Conservation (phyloP, 2,797 vertebrate genomes). For the Eurystomus glaucurus region DNA sequence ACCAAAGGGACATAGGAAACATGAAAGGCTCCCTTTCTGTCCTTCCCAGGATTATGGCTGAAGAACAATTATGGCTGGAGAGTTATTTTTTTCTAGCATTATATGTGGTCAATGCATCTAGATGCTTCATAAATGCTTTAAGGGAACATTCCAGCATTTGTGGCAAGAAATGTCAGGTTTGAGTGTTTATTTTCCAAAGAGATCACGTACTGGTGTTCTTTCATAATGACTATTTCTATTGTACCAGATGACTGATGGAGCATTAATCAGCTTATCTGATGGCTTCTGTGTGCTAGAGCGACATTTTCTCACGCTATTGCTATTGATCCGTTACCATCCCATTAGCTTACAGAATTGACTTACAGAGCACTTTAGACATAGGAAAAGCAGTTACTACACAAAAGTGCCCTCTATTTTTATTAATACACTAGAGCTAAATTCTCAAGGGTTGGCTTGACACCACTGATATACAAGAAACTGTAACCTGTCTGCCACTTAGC, state of each 20-base stretch:
- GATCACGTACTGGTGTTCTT: neutral
- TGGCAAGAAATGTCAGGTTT: neutral
- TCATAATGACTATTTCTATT: slow-evolving; percentile 21
- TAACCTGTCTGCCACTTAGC: neutral
- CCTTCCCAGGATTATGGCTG: neutral
- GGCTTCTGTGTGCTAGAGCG: neutral
- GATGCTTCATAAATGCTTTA: neutral
- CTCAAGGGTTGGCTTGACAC: neutral
- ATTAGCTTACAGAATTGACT: slow-evolving; percentile 30
- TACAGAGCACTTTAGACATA: neutral
- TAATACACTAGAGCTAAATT: neutral
- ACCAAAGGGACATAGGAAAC: neutral
- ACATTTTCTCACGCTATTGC: slow-evolving; percentile 8
- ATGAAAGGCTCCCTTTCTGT: neutral
- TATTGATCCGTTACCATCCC: neutral
- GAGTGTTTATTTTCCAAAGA: slow-evolving; percentile 22
- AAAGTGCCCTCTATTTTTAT: neutral
- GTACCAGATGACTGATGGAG: neutral
- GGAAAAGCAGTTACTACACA: neutral
- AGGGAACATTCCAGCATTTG: neutral
- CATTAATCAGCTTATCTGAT: slow-evolving; percentile 53
- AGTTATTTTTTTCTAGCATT: neutral
- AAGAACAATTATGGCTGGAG: neutral
- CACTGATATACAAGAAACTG: neutral
- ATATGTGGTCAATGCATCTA: neutral